phyloP scores from a whole-genome alignment of 2,888 invertebrate species.

The Helicoverpa assulta region DNA sequence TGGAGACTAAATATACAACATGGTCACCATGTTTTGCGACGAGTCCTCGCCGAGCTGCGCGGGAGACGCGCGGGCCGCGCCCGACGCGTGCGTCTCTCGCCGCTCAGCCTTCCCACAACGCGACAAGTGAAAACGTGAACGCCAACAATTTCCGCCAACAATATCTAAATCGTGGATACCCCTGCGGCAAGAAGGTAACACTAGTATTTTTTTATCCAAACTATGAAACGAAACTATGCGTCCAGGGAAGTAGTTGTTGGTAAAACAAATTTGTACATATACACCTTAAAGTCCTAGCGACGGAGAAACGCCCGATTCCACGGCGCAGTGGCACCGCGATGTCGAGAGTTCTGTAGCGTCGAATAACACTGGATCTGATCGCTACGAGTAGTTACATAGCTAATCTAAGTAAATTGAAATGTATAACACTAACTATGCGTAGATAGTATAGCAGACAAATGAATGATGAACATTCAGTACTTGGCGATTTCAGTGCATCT shows the following conservation, averaged over 20 bases:
- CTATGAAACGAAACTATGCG: conserved; percentile 80
- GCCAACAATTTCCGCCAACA: conserved; percentile 86
- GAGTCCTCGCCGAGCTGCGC: conserved; percentile 74
- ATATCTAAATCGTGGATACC: conserved; percentile 87
- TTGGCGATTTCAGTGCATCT: conserved; percentile 82
- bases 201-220: conserved; percentile 84
- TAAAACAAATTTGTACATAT: conserved; percentile 88
- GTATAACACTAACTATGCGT: conserved; percentile 84
- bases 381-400: conserved; percentile 79
- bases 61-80: conserved; percentile 39
- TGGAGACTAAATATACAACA: conserved; percentile 87
- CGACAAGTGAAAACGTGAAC: conserved; percentile 73
- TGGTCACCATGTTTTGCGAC: conserved; percentile 83
- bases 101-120: conserved; percentile 64
- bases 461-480: conserved; percentile 77
- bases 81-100: conserved; percentile 58
- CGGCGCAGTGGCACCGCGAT: conserved; percentile 20
- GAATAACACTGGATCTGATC: conserved; percentile 63
- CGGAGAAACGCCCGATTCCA: conserved; percentile 30
- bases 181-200: conserved; percentile 87
- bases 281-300: conserved; percentile 72
- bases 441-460: conserved; percentile 79
- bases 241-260: conserved; percentile 76
- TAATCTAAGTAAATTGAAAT: conserved; percentile 85
- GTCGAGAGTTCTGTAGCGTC: conserved; percentile 30